Evolutionary conservation across 53 echinoderm and acorn worm genomes (phyloP).

Genomic region (Pentamera pediparva): DNA sequence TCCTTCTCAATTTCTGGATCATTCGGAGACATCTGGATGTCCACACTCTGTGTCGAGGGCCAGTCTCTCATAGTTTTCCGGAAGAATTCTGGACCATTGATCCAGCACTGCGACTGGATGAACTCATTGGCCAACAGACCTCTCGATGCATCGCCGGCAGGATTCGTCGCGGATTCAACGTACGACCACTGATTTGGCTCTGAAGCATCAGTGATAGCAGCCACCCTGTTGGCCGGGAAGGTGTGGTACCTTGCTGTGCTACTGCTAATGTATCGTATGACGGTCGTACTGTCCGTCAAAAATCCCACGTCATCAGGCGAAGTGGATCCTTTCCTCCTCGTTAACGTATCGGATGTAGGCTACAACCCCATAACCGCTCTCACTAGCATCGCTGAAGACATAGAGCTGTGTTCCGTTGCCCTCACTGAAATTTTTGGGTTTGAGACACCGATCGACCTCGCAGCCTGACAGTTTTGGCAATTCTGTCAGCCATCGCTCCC

Average conservation of each 20-base stretch:
- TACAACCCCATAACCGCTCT: slow-evolving; percentile 43
- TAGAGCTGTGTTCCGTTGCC: slow-evolving; percentile 13
- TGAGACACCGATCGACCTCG: slow-evolving; percentile 10
- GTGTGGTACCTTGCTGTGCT: background rate
- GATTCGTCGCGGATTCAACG: slow-evolving; percentile 27
- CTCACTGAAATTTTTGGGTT: slow-evolving; percentile 9
- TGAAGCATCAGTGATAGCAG: background rate
- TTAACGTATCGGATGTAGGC: slow-evolving; percentile 13
- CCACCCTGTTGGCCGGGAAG: background rate
- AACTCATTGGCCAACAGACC: slow-evolving; percentile 15
- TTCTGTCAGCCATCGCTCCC: background rate
- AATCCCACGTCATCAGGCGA: background rate
- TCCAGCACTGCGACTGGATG: too few species aligned
- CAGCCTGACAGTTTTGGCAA: slow-evolving; percentile 1
- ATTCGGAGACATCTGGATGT: background rate
- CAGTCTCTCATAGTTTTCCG: slow-evolving; percentile 1
- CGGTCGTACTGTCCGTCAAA: slow-evolving; percentile 26
- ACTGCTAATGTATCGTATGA: slow-evolving; percentile 44
- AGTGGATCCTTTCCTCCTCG: slow-evolving; percentile 9
- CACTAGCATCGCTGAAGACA: slow-evolving; percentile 41
- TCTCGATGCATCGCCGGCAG: slow-evolving; percentile 43
- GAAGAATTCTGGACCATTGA: slow-evolving; percentile 37
- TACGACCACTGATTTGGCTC: slow-evolving; percentile 24
- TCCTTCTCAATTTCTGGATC: slow-evolving; percentile 31
- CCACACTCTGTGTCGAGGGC: background rate